Base-by-base conservation (phyloP, 2,888 invertebrate species). In the Agonum fuliginosum region DNA sequence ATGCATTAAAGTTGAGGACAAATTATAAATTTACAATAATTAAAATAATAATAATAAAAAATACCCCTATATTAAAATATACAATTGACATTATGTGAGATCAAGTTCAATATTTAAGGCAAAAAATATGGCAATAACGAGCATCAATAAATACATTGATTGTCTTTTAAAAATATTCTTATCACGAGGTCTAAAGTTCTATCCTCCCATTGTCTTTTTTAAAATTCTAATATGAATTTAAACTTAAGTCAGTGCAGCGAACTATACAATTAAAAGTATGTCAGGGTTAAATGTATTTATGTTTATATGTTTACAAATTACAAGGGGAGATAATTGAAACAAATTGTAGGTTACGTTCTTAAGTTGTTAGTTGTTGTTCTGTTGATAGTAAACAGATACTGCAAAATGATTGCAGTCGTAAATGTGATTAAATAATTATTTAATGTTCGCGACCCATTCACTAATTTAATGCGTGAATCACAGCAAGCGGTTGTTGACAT, bases 241-340 rank as follows among this genome's bases (percentile, higher is more conserved):
- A 46, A 46, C 17, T 46, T 3, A 46, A 46, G 17, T 46, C 17
- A 6, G 5, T 43, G 17, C 46, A 46, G 17, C 17, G 2, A 12
- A 1, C 14, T 12, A 46, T 30, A 30, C 30, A 30, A 30, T 30
- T 30, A 8, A 2, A 46, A 3, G 14, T 46, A 17, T 46, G 46
- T 46, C 46, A 46, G 46, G 46, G 46, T 46, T 46, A 46, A 1
- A 17, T 46, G 12, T 46, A 46, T 46, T 46, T 46, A 46, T 46
- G 46, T 17, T 46, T 46, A n/a, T n/a, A n/a, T n/a, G n/a, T n/a
- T n/a, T n/a, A n/a, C n/a, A n/a, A n/a, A n/a, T n/a, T n/a, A 46
- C 46, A 17, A 46, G 46, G 46, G 46, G 46, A 46, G 46, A 17
- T 46, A 46, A 46, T 46, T 46, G 12, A 17, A 3, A 3, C 17